A percentile compares a stretch with the other conserved stretches of the same genome.
phyloP scores from a whole-genome alignment of 2,888 invertebrate genomes.

The Eristalis tenax region DNA sequence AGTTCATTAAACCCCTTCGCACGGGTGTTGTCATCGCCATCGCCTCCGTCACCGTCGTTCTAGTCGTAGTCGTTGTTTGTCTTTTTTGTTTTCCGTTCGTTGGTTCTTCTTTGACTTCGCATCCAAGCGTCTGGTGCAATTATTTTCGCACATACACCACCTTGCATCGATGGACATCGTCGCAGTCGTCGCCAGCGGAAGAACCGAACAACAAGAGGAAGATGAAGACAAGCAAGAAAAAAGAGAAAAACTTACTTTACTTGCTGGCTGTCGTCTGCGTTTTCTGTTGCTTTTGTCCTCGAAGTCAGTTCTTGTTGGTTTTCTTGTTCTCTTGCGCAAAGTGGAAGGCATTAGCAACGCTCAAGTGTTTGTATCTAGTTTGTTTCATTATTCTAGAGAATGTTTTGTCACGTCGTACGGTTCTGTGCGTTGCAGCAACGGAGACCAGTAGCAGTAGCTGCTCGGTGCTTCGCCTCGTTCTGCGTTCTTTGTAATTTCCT shows the following conservation, averaged over 20 bases:
- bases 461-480: conserved; percentile 6
- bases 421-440: conserved; percentile 8
- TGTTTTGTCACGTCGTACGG: conserved; percentile 35
- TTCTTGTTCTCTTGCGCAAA: conserved; percentile 20
- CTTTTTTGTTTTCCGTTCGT: not conserved
- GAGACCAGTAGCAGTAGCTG: not conserved
- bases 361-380: conserved; percentile 56
- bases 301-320: conserved; percentile 27
- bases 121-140: conserved; percentile 59
- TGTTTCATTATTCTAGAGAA: conserved; percentile 15
- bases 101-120: not conserved
- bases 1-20: conserved; percentile 66
- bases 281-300: not conserved
- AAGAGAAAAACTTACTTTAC: not conserved
- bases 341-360: conserved; percentile 58
- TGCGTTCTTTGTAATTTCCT: conserved; percentile 59
- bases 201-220: not conserved
- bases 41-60: not conserved
- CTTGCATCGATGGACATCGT: conserved; percentile 11
- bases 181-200: not conserved
- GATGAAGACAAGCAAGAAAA: too few species aligned
- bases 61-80: not conserved
- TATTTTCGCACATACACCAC: conserved; percentile 49
- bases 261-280: conserved; percentile 4
- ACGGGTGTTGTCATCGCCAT: conserved; percentile 24